A percentile compares a stretch with the other conserved stretches of the same genome.
Conservation (phyloP, 2,888 invertebrate genomes). For the Orchesella flavescens region DNA sequence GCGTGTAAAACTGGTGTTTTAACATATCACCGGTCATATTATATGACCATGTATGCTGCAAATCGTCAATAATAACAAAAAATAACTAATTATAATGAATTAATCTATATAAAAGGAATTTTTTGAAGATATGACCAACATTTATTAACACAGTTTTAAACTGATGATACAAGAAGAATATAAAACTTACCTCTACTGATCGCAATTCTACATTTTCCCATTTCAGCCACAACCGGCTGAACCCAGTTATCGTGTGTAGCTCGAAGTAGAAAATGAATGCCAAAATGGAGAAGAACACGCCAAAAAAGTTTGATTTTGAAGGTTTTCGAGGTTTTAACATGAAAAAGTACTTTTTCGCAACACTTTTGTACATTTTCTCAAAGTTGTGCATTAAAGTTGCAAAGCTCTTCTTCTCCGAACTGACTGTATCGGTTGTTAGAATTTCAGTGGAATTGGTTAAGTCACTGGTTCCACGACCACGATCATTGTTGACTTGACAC, state of each 20-base stretch:
- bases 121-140: too few species aligned
- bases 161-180: too few species aligned
- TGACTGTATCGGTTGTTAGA: background rate
- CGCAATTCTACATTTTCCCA: constrained; percentile 73
- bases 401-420: constrained; percentile 23
- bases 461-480: background rate
- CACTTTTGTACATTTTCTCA: constrained; percentile 51
- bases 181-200: constrained; percentile 69
- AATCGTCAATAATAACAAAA: too few species aligned
- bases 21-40: too few species aligned
- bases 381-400: constrained; percentile 35
- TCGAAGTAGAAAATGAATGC: constrained; percentile 72
- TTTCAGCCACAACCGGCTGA: constrained; percentile 72
- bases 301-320: constrained; percentile 69
- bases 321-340: constrained; percentile 63
- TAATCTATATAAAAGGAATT: too few species aligned
- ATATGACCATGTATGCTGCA: too few species aligned
- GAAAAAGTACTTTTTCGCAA: constrained; percentile 60
- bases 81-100: too few species aligned
- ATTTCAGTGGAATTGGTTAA: background rate
- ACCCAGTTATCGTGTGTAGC: constrained; percentile 73
- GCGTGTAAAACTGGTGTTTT: too few species aligned
- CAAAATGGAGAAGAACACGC: constrained; percentile 71
- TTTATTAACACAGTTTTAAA: too few species aligned
- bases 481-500: background rate